phyloP scores from a whole-genome alignment of 2,113 vertebrate genomes.

The Carassius auratus region DNA sequence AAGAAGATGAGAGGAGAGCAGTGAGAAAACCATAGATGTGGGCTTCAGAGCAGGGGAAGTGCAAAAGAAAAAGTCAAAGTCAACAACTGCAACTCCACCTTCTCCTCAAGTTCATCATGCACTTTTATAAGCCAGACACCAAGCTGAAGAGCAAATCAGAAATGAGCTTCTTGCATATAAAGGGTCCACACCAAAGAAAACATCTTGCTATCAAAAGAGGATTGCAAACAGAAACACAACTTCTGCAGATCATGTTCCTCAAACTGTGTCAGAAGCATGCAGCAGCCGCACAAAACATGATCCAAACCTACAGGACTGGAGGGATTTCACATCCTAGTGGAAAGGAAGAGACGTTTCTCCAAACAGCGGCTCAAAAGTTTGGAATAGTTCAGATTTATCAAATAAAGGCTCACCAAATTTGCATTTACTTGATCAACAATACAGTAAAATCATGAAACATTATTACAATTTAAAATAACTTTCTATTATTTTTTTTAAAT shows the following conservation, averaged over 20 bases:
- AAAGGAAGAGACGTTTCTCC: neutral
- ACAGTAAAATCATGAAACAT: neutral
- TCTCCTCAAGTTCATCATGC: slow-evolving; percentile 45
- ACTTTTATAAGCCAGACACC: neutral
- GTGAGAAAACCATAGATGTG: neutral
- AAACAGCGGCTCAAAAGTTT: neutral
- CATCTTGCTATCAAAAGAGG: slow-evolving; percentile 4
- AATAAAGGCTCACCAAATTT: neutral
- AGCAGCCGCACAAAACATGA: slow-evolving; percentile 12
- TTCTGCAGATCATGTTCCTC: slow-evolving; percentile 10
- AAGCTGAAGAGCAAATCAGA: slow-evolving; percentile 13
- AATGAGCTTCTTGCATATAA: neutral
- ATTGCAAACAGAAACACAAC: neutral
- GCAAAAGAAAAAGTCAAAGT: slow-evolving; percentile 1
- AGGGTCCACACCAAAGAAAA: neutral
- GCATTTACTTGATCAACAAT: neutral
- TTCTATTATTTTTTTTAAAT: too few relatives aligned
- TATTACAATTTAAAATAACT: neutral
- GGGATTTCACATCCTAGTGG: neutral
- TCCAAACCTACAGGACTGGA: slow-evolving; percentile 8
- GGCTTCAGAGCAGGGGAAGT: neutral
- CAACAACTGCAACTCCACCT: neutral
- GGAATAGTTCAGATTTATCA: neutral
- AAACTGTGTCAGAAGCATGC: neutral
- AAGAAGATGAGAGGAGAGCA: neutral